phyloP scores from a whole-genome alignment of 1,140 invertebrate genomes.

The Octopus sinensis region DNA sequence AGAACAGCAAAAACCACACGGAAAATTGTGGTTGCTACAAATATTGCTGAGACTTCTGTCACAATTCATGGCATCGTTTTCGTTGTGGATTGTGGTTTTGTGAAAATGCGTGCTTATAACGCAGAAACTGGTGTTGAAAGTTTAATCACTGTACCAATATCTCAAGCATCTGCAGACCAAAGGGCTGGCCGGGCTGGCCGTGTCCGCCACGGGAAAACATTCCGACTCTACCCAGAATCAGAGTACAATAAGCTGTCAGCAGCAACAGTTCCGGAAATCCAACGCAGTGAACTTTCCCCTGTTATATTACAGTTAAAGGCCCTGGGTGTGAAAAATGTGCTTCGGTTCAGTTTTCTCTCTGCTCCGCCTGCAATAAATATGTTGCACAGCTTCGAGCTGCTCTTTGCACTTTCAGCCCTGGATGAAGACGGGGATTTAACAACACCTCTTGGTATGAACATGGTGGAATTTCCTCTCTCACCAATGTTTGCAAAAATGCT shows the following conservation, averaged over 20 bases:
- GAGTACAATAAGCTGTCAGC: slow-evolving; percentile 71
- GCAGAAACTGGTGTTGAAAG: slow-evolving; percentile 79
- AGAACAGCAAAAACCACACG: slow-evolving; percentile 69
- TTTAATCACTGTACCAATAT: slow-evolving; percentile 79
- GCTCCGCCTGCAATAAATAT: slow-evolving; percentile 31
- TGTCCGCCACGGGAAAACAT: slow-evolving; percentile 77
- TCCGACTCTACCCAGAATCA: slow-evolving; percentile 67
- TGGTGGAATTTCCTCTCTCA: slow-evolving; percentile 89
- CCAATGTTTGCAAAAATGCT: slow-evolving; percentile 87
- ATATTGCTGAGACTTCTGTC: slow-evolving; percentile 95
- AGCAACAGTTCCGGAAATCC: slow-evolving; percentile 86
- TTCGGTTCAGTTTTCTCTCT: slow-evolving; percentile 62
- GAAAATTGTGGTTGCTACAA: slow-evolving; percentile 93
- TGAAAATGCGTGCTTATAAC: slow-evolving; percentile 92
- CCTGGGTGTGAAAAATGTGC: slow-evolving; percentile 84
- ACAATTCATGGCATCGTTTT: slow-evolving; percentile 81
- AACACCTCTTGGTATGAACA: slow-evolving; percentile 73
- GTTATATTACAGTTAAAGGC: slow-evolving; percentile 91
- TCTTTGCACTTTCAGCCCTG: slow-evolving; percentile 64
- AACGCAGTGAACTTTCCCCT: slow-evolving; percentile 79
- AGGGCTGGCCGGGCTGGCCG: slow-evolving; percentile 88
- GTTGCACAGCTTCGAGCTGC: not conserved
- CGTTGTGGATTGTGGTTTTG: slow-evolving; percentile 96
- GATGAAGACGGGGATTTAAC: slow-evolving; percentile 80
- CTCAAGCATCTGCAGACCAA: slow-evolving; percentile 86